Evolutionary conservation across 2,888 invertebrate species (phyloP).

Genomic region (Trichopria drosophilae): DNA sequence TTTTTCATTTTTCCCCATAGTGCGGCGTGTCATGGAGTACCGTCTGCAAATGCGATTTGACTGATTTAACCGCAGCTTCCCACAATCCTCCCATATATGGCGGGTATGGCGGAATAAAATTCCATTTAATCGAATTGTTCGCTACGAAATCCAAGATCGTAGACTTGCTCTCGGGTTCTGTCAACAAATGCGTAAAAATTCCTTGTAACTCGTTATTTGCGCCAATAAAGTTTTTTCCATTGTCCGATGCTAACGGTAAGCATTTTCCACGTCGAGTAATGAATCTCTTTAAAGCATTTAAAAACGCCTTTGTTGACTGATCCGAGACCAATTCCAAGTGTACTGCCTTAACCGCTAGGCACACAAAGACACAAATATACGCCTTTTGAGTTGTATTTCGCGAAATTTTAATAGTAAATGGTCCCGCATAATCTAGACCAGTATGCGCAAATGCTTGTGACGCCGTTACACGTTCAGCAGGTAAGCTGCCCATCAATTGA

Average conservation of each 20-base stretch:
- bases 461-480: constrained; percentile 32
- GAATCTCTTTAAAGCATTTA: too few species aligned
- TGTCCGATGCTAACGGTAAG: too few species aligned
- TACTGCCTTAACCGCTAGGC: too few species aligned
- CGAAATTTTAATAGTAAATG: constrained; percentile 10
- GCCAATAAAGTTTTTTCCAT: too few species aligned
- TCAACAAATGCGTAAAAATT: neutral
- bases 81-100: constrained; percentile 3
- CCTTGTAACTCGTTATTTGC: neutral
- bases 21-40: too few species aligned
- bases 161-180: neutral
- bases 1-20: too few species aligned
- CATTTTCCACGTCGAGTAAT: too few species aligned
- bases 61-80: too few species aligned
- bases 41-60: too few species aligned
- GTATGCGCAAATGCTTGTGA: constrained; percentile 30
- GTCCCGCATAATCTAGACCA: constrained; percentile 27
- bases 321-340: too few species aligned
- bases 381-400: constrained; percentile 17
- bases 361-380: too few species aligned
- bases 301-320: too few species aligned
- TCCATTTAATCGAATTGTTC: neutral
- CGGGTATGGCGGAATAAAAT: neutral
- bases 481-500: constrained; percentile 30
- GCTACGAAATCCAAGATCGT: neutral